Base-by-base conservation (phyloP, 2,797 vertebrate species). In the Falco novaeseelandiae region DNA sequence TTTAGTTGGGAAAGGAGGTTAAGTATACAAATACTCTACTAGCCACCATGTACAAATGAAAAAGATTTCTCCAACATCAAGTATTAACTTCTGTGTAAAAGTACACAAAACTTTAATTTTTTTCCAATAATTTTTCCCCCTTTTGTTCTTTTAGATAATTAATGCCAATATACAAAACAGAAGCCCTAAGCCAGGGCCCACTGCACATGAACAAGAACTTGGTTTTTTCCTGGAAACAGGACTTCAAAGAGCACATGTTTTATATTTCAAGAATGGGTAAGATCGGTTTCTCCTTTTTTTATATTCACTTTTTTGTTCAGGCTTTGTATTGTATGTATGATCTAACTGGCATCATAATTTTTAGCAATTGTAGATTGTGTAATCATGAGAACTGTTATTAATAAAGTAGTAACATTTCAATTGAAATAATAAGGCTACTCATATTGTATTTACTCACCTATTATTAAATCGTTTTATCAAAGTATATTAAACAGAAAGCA, bases 221-320 rank as follows among this genome's bases (percentile, higher is more conserved):
- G 99, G 99, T 63, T 99, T 99, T 98, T 99, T 99, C 98, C 98
- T 99, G 96, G 99, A 99, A 98, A 99, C 99, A 7, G 99, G 99
- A 95, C 98, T 99, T 86, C 99, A 99, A 97, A 99, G 99, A 97
- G 99, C 99, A 52, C 99, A 99, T 86, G 99, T 99, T 97, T 99
- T 99, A 78, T 99, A 99, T 98, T 99, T 99, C 98, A 99, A 99
- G 98, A 99, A 99, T 32, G 99, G 99, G 99, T 99, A 98, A 98
- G 98, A 96, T 76, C 63, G 78, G 12, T 51, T 46, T 83, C n/a
- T 92, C 57, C 48, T 88, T 79, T 89, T 89, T 62, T 69, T 76
- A 27, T 70, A 42, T 69, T 89, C 81, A 16, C 20, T 89, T 40
- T 88, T 67, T 69, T 82, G 11, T 79, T 94, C 54, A n/a, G 15